Evolutionary conservation across 2,888 invertebrate genomes (phyloP).

Genomic region (Drosophila diplacantha): DNA sequence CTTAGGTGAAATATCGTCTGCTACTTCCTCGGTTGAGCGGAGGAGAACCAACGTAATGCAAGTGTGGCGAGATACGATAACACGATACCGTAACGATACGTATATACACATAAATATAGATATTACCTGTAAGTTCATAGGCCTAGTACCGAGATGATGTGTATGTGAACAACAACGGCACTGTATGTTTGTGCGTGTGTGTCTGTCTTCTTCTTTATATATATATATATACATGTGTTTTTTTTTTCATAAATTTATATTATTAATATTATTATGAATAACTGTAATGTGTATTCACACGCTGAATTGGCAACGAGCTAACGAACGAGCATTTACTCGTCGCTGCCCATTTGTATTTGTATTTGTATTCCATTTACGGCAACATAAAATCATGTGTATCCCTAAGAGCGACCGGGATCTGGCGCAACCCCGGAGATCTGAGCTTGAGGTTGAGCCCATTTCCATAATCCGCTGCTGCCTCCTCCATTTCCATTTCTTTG

Average conservation of each 20-base stretch:
- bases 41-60: slow-evolving; percentile 20
- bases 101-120: slow-evolving; percentile 56
- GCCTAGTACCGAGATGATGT: slow-evolving; percentile 28
- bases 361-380: slow-evolving; percentile 53
- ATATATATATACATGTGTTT: slow-evolving; percentile 35
- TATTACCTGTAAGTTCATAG: slow-evolving; percentile 55
- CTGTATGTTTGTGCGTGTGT: slow-evolving; percentile 23
- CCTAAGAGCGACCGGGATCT: slow-evolving; percentile 2
- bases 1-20: slow-evolving; percentile 39
- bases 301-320: slow-evolving; percentile 35
- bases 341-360: slow-evolving; percentile 41
- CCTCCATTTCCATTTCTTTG: slow-evolving; percentile 14
- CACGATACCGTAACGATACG: slow-evolving; percentile 25
- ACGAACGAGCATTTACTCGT: not conserved
- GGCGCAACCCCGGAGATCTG: not conserved
- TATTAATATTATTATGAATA: slow-evolving; percentile 22
- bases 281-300: slow-evolving; percentile 50
- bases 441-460: not conserved
- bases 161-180: slow-evolving; percentile 24
- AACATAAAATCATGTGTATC: slow-evolving; percentile 16
- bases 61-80: slow-evolving; percentile 27
- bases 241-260: slow-evolving; percentile 45
- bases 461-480: slow-evolving; percentile 1
- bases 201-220: slow-evolving; percentile 35
- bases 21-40: slow-evolving; percentile 18